Percentiles rank a stretch among this genome's conserved stretches.
phyloP scores from a whole-genome alignment of 2,797 vertebrate species.

The Poecilia velifera region DNA sequence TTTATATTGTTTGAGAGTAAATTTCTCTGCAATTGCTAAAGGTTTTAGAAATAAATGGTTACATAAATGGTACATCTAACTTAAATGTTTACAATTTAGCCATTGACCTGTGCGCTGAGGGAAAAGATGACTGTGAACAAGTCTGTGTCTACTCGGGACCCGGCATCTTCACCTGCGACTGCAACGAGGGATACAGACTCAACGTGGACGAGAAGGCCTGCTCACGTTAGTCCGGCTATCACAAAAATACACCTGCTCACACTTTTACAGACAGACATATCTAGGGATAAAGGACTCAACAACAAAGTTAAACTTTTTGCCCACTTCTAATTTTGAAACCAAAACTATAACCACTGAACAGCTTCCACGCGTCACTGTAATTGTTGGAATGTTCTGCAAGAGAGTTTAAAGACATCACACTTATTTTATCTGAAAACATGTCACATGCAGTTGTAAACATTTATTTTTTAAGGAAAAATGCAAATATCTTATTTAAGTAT shows the following conservation, averaged over 20 bases:
- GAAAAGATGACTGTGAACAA: conserved; percentile 88
- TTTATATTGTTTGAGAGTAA: not conserved
- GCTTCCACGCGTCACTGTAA: not conserved
- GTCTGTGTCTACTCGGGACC: conserved; percentile 81
- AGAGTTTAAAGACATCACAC: not conserved
- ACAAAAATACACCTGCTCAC: not conserved
- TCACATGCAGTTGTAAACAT: not conserved
- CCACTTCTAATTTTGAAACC: not conserved
- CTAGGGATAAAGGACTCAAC: not conserved
- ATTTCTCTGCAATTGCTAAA: not conserved
- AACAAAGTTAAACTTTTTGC: not conserved
- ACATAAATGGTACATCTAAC: not conserved
- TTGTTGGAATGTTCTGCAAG: not conserved
- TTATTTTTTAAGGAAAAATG: not conserved
- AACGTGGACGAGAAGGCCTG: conserved; percentile 88
- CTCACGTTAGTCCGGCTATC: conserved; percentile 75
- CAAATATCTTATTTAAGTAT: not conserved
- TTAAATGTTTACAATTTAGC: conserved; percentile 65
- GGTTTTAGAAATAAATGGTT: not conserved
- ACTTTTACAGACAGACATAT: not conserved
- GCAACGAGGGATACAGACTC: conserved; percentile 84
- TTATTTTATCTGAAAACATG: not conserved
- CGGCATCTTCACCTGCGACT: conserved; percentile 85
- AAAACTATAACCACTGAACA: not conserved
- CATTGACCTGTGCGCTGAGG: conserved; percentile 83